Base-by-base conservation (phyloP, 2,888 invertebrate species). In the Oxycera nigricornis region DNA sequence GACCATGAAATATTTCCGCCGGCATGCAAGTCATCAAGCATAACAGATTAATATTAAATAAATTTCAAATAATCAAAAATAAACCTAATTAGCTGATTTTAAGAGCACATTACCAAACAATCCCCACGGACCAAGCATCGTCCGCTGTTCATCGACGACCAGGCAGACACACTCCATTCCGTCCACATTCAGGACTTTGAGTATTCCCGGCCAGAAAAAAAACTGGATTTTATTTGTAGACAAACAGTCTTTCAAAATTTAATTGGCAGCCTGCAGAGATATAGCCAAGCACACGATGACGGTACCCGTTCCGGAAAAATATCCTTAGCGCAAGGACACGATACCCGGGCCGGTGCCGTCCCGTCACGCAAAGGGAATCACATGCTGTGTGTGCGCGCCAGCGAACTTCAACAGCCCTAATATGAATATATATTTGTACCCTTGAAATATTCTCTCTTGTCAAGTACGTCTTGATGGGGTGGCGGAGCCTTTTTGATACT, bases 181-280 rank as follows among this genome's bases (percentile, higher is more conserved):
- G 55, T 17, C 50, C 55, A 20, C 55, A 24, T 55, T n/a, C 46
- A 46, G 3, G 11, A 11, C 11, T 35, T 35, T 35, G 35, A 35
- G 11, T 35, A n/a, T n/a, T n/a, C n/a, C n/a, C 11, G 35, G 35
- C 11, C 35, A 7, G 35, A 35, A 35, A 7, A 35, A 35, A 2
- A n/a, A n/a, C 46, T 46, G 20, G 17, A 72, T 70, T 73, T 61
- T 73, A 55, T 75, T 75, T 75, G 72, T 65, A 61, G 39, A 72
- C 73, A 75, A 75, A 75, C 70, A 75, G 41, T 73, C 68, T 75
- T 75, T 75, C 59, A 22, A 75, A 75, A 73, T 75, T 72, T 75
- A 75, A 75, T 75, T 75, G 75, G 75, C 75, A 62, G 67, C 73
- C 73, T 65, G 72, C 73, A 65, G 75, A 73, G 75, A 73, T 20